Base-by-base conservation (phyloP, 2,113 vertebrate genomes). In the Buteo buteo region DNA sequence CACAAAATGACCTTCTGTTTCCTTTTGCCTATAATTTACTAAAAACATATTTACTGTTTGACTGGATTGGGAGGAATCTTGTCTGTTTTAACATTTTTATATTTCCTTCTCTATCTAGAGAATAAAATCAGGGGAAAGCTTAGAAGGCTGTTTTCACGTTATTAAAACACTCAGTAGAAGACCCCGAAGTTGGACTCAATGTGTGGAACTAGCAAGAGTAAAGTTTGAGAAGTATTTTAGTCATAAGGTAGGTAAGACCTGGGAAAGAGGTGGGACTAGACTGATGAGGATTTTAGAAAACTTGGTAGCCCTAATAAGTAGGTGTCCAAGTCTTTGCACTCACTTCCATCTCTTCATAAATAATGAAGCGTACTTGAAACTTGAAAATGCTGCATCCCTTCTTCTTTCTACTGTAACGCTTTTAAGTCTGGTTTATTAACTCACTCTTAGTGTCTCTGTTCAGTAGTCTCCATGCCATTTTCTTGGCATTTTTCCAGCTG, bases 181-280 rank as follows among this genome's bases (percentile, higher is more conserved):
- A 97, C 99, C 99, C 13, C 98, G 98, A 90, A 98, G 93, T 66
- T 99, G 99, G 99, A 96, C 97, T 52, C 98, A 99, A 6, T 99
- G 99, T 96, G 96, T 99, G 74, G 83, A 98, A 74, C 89, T 99
- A 79, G 99, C 99, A 93, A 99, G 99, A 98, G 96, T 99, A 88
- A 99, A 99, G 95, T 99, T 99, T 96, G 99, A 99, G 93, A 99
- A 99, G 87, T 99, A 99, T 97, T 99, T 99, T 97, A 99, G 99
- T 95, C 99, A 99, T 98, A 99, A 99, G 99, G 99, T 99, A 97
- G 55, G 49, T 82, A 61, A 90, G 31, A 81, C 34, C 15, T 79
- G 32, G 79, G 83, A 81, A 38, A 72, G 40, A 36, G 11, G 9
- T 90, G 36, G 7, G 1, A 1, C 12, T 67, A 78, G 28, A 66